Evolutionary conservation across 2,888 invertebrate species (phyloP).

Genomic region (Latrodectus elegans): DNA sequence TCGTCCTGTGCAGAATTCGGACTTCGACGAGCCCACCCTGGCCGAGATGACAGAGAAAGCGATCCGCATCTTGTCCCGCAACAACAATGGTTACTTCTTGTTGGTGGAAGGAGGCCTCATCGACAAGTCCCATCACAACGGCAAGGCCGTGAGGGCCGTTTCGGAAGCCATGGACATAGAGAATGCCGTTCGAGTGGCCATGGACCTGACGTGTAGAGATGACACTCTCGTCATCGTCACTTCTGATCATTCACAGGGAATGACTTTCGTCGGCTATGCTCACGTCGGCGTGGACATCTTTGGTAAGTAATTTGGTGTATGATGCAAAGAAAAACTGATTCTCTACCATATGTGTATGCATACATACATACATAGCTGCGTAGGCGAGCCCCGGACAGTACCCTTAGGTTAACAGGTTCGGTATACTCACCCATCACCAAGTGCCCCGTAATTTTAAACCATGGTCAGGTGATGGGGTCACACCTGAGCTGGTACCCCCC

Average conservation of each 20-base stretch:
- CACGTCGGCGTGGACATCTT: conserved; percentile 85
- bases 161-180: conserved; percentile 83
- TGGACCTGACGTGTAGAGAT: conserved; percentile 81
- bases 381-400: too few species aligned
- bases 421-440: too few species aligned
- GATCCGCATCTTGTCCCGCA: conserved; percentile 81
- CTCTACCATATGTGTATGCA: neutral
- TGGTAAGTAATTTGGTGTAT: conserved; percentile 75
- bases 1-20: conserved; percentile 76
- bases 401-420: too few species aligned
- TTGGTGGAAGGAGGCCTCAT: conserved; percentile 78
- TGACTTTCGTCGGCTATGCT: conserved; percentile 86
- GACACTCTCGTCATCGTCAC: conserved; percentile 83
- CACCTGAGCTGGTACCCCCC: neutral
- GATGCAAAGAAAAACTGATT: neutral
- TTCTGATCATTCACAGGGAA: conserved; percentile 86
- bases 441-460: too few species aligned
- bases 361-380: neutral
- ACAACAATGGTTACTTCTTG: conserved; percentile 83
- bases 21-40: conserved; percentile 80
- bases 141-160: conserved; percentile 85
- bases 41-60: conserved; percentile 87
- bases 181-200: conserved; percentile 82
- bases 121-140: conserved; percentile 84
- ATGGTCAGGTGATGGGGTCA: neutral